phyloP scores from a whole-genome alignment of 2,797 vertebrate genomes.

The Pampus argenteus region DNA sequence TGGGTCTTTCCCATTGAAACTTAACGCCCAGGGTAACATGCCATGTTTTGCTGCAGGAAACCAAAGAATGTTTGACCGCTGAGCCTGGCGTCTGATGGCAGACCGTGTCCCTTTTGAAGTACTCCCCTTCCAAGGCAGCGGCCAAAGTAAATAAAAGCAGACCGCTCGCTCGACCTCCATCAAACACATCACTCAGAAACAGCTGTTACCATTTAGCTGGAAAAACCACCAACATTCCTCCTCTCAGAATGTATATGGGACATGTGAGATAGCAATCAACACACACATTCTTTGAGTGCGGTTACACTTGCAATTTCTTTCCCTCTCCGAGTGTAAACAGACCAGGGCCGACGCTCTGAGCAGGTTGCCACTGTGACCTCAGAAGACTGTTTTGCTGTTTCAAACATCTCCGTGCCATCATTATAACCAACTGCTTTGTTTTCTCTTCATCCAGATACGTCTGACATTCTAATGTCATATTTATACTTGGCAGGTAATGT shows the following conservation, averaged over 20 bases:
- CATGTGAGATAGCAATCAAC: constrained; percentile 83
- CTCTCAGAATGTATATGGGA: constrained; percentile 86
- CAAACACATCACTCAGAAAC: constrained; percentile 92
- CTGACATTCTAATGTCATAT: constrained; percentile 45
- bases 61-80: constrained; percentile 88
- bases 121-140: constrained; percentile 82
- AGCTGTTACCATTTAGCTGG: constrained; percentile 95
- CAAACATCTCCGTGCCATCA: constrained; percentile 63
- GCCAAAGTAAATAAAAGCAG: constrained; percentile 92
- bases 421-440: constrained; percentile 62
- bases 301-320: constrained; percentile 85
- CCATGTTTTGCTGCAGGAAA: constrained; percentile 88
- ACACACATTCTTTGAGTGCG: constrained; percentile 77
- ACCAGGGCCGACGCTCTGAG: constrained; percentile 37
- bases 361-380: constrained; percentile 74
- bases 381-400: constrained; percentile 69
- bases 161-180: constrained; percentile 83
- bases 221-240: constrained; percentile 88
- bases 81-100: constrained; percentile 86
- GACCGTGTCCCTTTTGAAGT: constrained; percentile 85
- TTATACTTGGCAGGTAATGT: constrained; percentile 48
- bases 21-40: constrained; percentile 56
- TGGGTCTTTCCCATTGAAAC: constrained; percentile 69
- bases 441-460: constrained; percentile 50
- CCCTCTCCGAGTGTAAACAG: constrained; percentile 84